Evolutionary conservation across 2,888 invertebrate genomes (phyloP), one percentile per base, ranked within the genome.

Genomic region (Mythimna pallens): DNA sequence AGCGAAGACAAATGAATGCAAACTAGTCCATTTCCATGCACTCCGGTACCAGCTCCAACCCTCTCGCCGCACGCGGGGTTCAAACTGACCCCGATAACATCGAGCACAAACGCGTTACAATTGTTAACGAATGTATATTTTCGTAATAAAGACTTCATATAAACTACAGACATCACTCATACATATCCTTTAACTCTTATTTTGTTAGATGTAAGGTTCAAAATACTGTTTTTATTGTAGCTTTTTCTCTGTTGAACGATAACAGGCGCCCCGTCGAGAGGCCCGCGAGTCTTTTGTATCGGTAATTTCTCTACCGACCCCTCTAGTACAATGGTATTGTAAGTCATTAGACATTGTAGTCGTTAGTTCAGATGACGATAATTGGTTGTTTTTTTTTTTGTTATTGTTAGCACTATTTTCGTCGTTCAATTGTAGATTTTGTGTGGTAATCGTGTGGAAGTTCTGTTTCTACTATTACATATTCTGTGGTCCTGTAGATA

Each of bases 231-330:
- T 73, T 57, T 22, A n/a, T 25, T 9, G 1, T 52, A 12, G 40
- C 58, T 65, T 66, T 70, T 30, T 34, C 20, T 40, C 52, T 68
- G 71, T 66, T 22, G 20, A 70, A 59, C 62, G 86, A 86, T 92
- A 93, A 93, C 91, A 88, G 91, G 93, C 94, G 87, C 91, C 93
- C 93, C 91, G 93, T 84, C 62, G 94, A 72, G 93, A 74, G 76
- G 67, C 84, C 84, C 87, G 89, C 87, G 87, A 88, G 89, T 89
- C 92, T 89, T 92, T 93, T 93, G 92, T 93, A 87, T 86, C 85
- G 89, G 88, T 92, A 92, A 93, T 92, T 91, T 89, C 88, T 88
- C 82, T 78, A 78, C 82, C 87, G 88, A 84, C 92, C 91, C 92
- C 89, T 88, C 89, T 76, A 74, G 65, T 76, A 84, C 85, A 81